Evolutionary conservation across 2,888 invertebrate genomes (phyloP).

Genomic region (Nasonia oneida): DNA sequence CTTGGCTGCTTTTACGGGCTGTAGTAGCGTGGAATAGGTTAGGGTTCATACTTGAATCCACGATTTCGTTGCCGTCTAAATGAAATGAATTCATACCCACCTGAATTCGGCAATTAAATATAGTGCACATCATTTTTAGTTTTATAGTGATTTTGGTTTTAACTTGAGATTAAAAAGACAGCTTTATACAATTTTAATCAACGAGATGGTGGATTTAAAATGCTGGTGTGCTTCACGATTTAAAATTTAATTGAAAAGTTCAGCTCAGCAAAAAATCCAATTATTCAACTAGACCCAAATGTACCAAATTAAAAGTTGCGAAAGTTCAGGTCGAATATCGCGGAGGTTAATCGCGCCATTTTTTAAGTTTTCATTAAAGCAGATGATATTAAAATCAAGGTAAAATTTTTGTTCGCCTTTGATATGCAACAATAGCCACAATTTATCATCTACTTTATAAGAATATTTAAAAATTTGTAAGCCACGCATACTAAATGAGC

Average conservation of each 20-base stretch:
- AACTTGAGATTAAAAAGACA: not conserved
- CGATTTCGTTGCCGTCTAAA: not conserved
- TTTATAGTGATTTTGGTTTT: not conserved
- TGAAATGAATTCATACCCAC: no score
- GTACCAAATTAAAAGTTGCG: not conserved
- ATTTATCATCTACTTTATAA: not conserved
- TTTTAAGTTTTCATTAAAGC: not conserved
- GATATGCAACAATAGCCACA: not conserved
- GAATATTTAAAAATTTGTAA: not conserved
- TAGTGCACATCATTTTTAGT: no score
- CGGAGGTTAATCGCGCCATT: not conserved
- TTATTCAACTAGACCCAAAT: not conserved
- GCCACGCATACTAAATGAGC: no score
- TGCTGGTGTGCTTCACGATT: not conserved
- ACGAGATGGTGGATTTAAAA: not conserved
- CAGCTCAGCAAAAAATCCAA: not conserved
- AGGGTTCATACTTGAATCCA: not conserved
- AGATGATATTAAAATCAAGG: not conserved
- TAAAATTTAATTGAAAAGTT: constrained; percentile 10
- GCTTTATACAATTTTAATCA: not conserved
- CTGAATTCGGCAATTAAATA: no score
- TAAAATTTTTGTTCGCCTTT: not conserved
- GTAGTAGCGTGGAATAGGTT: not conserved
- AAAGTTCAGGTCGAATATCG: not conserved
- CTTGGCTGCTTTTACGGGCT: not conserved